Evolutionary conservation across 2,888 invertebrate species (phyloP).

Genomic region (Cheilosia pagana): DNA sequence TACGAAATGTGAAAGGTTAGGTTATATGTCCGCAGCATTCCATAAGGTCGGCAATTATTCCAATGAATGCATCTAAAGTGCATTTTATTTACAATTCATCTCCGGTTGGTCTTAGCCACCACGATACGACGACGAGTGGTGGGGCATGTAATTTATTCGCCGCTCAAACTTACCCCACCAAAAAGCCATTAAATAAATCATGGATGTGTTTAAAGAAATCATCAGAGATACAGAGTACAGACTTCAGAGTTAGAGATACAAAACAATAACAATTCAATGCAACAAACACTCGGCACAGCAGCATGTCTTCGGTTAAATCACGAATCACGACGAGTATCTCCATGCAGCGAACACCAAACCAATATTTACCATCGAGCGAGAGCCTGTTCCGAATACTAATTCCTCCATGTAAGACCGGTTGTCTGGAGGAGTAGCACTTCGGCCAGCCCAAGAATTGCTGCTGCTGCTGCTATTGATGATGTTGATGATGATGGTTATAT

Average conservation of each 20-base stretch:
- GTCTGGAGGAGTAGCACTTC: conserved; percentile 39
- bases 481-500: conserved; percentile 18
- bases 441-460: conserved; percentile 19
- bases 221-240: conserved; percentile 50
- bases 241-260: conserved; percentile 13
- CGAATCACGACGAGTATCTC: conserved; percentile 59
- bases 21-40: neutral
- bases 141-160: conserved; percentile 34
- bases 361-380: conserved; percentile 45
- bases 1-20: no score
- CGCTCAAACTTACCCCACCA: conserved; percentile 44
- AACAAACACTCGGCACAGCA: conserved; percentile 44
- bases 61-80: conserved; percentile 10
- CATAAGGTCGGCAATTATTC: neutral
- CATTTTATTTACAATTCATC: conserved; percentile 34
- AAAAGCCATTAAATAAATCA: conserved; percentile 56
- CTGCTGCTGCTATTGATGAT: conserved; percentile 2
- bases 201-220: conserved; percentile 45
- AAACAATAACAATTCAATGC: conserved; percentile 40
- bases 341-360: conserved; percentile 1
- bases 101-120: conserved; percentile 22
- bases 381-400: conserved; percentile 57
- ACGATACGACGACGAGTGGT: conserved; percentile 14
- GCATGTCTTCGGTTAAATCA: conserved; percentile 57
- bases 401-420: conserved; percentile 30